Evolutionary conservation across 2,113 vertebrate species (phyloP), one percentile per base, ranked within the genome.

Genomic region (Rhadina sibilatrix): DNA sequence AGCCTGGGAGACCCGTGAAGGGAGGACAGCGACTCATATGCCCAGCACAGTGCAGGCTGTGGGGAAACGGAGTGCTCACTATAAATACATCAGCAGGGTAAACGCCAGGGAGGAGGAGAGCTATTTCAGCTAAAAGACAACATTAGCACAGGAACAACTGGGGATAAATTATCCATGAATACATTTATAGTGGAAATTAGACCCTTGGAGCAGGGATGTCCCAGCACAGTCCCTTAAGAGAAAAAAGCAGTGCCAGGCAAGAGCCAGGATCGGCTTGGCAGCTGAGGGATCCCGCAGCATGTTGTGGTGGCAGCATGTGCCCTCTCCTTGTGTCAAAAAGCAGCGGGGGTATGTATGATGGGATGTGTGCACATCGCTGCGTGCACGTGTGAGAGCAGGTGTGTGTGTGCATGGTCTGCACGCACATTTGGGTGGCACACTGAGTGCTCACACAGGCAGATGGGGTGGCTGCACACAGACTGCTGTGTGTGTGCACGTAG

Each of bases 81-180:
- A 92, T 95, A 95, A 97, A 96, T 96, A 92, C 68, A 93, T 95
- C 83, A 93, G 75, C 9, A 15, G 83, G 72, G 83, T 88, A 50
- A 96, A 93, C 5, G 27, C 80, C 94, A 81, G 83, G 93, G 96
- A 95, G 74, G 74, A 92, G 88, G 83, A 90, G 64, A 96, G 96
- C 94, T 94, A 97, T 94, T 96, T 97, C 93, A 96, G 94, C 95
- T 96, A 87, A 94, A 97, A 97, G 83, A 93, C 68, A 95, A 90
- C 17, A 44, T 96, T 96, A 97, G 95, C 56, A 63, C 94, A 84
- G 72, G 80, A 92, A 92, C 38, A 85, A 92, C 89, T 70, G 91
- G 80, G 89, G 83, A 97, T 92, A 70, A 92, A 95, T 96, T 96
- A 93, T 83, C 96, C 56, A 56, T 77, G 64, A 95, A 94, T 94